Evolutionary conservation across 2,797 vertebrate species (phyloP).

Genomic region (Argyrosomus regius): DNA sequence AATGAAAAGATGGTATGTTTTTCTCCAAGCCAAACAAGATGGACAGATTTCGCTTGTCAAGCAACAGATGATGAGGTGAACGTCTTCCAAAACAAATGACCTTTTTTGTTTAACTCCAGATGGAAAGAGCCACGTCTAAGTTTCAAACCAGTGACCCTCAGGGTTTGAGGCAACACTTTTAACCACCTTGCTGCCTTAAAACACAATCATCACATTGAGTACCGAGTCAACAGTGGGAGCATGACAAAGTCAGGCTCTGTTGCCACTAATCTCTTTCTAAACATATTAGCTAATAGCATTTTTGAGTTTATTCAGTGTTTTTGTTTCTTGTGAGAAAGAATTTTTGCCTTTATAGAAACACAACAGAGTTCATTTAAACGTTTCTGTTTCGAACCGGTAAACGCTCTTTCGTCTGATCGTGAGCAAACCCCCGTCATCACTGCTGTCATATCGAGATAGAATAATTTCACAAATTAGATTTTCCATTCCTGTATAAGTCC

Average conservation of each 20-base stretch:
- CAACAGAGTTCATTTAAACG: neutral
- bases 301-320: neutral
- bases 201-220: neutral
- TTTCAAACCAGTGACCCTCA: neutral
- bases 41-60: neutral
- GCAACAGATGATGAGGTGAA: neutral
- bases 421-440: neutral
- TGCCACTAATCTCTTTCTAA: neutral
- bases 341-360: neutral
- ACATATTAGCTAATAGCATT: neutral
- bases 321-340: neutral
- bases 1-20: neutral
- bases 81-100: neutral
- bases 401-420: neutral
- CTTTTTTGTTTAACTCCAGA: neutral
- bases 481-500: slow-evolving; percentile 30
- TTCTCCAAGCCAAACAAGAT: neutral
- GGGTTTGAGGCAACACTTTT: neutral
- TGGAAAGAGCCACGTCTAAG: neutral
- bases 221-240: neutral
- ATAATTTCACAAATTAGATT: slow-evolving; percentile 29
- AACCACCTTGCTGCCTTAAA: neutral
- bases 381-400: neutral
- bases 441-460: slow-evolving; percentile 21
- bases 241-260: neutral